Evolutionary conservation across 2,113 vertebrate genomes (phyloP).

Genomic region (Prionailurus bengalensis): DNA sequence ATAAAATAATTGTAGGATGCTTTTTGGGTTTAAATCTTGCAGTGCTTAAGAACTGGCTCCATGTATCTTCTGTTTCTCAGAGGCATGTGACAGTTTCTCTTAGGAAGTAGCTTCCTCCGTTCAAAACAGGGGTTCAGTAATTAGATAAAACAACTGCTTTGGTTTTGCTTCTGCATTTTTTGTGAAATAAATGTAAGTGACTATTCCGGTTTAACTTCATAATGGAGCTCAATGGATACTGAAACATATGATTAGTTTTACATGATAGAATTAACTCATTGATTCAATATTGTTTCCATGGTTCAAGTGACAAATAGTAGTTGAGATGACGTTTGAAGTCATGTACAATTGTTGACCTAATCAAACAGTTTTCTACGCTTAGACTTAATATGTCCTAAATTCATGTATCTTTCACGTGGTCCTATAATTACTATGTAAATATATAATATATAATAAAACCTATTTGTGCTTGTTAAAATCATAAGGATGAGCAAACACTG

Average conservation of each 20-base stretch:
- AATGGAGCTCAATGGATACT: background rate
- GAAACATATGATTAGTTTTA: conserved; percentile 21
- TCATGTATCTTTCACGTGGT: background rate
- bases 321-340: background rate
- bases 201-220: background rate
- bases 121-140: conserved; percentile 88
- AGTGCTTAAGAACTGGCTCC: conserved; percentile 90
- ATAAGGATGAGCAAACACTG: background rate
- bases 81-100: conserved; percentile 88
- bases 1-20: background rate
- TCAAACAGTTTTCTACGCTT: background rate
- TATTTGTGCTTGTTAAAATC: background rate
- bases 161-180: conserved; percentile 1
- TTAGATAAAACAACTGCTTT: background rate
- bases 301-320: background rate
- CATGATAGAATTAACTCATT: background rate
- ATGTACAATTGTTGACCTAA: background rate
- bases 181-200: background rate
- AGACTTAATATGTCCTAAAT: background rate
- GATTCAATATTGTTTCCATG: conserved; percentile 39
- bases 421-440: background rate
- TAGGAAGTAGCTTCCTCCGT: conserved; percentile 89
- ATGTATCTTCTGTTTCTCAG: conserved; percentile 88
- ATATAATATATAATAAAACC: background rate
- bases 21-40: conserved; percentile 84